phyloP scores from a whole-genome alignment of 2,888 invertebrate species.

The Scaptomyza reducta region DNA sequence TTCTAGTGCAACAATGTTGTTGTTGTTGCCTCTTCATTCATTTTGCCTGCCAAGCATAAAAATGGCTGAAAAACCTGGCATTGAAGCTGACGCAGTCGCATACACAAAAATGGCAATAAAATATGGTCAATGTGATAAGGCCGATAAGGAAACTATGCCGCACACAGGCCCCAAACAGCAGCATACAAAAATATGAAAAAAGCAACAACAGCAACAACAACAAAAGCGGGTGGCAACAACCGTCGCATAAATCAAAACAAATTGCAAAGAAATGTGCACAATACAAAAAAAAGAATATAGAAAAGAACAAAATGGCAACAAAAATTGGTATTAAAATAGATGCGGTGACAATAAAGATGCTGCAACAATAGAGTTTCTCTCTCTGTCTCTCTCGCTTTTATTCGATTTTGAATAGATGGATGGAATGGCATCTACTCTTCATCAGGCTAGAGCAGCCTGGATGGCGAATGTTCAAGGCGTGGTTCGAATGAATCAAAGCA shows the following conservation, averaged over 20 bases:
- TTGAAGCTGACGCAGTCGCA: slow-evolving; percentile 13
- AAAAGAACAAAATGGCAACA: slow-evolving; percentile 18
- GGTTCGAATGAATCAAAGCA: slow-evolving; percentile 27
- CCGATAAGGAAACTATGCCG: slow-evolving; percentile 64
- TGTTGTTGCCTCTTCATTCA: slow-evolving; percentile 33
- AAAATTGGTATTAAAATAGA: slow-evolving; percentile 46
- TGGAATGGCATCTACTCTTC: slow-evolving; percentile 22
- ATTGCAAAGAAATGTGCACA: slow-evolving; percentile 51
- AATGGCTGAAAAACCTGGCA: slow-evolving; percentile 28
- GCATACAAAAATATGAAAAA: too few relatives aligned
- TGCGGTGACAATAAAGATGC: slow-evolving; percentile 42
- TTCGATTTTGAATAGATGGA: slow-evolving; percentile 4
- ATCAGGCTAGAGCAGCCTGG: slow-evolving; percentile 9
- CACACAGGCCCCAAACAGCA: slow-evolving; percentile 7
- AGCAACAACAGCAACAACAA: slow-evolving; percentile 14
- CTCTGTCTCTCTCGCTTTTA: not conserved
- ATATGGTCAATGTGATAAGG: slow-evolving; percentile 65
- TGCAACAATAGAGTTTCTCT: slow-evolving; percentile 37
- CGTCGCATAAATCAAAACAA: slow-evolving; percentile 69
- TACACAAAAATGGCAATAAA: slow-evolving; percentile 49
- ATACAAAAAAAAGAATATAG: slow-evolving; percentile 17
- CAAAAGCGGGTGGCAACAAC: slow-evolving; percentile 29
- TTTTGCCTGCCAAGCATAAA: slow-evolving; percentile 61
- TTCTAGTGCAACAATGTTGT: slow-evolving; percentile 21
- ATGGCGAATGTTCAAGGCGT: slow-evolving; percentile 9